Base-by-base conservation (phyloP, 2,797 vertebrate genomes). In the Cossypha dichroa region DNA sequence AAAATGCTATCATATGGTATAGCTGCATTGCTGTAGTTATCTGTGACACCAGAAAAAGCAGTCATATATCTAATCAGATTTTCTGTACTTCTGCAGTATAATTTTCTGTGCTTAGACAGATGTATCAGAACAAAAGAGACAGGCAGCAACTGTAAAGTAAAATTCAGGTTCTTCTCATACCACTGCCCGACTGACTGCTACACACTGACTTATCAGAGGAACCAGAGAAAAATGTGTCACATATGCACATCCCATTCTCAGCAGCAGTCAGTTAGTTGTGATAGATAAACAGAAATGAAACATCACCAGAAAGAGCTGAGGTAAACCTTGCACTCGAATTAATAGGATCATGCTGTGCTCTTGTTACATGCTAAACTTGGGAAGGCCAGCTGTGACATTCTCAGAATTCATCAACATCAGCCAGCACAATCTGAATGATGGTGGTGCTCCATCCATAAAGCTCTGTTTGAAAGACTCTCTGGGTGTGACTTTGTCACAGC, bases 281-380 rank as follows among this genome's bases (percentile, higher is more conserved):
- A 66, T 63, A 95, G 77, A 91, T 75, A 87, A 91, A 80, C 54
- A 77, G 75, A 87, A 96, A 83, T 36, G 58, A 72, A 81, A 66
- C 31, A 66, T 58, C 20, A 29, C 16, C 34, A 43, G 60, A 36
- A 68, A 59, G 38, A 68, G 36, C 46, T 45, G 62, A 75, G 31
- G 43, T 48, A 84, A 90, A 58, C 31, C 28, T 78, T 66, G 38
- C 43, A 41, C 69, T 86, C 26, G 55, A 69, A 83, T 85, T 87
- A 70, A 77, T 46, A 74, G 49, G n/a, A 70, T 49, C 38, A 13
- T 33, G 10, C 25, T 2, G 2, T 29, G 23, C 43, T 85, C 7
- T 33, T 82, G 33, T 31, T 85, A 31, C 46, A n/a, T 7, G 7
- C 40, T 72, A 23, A 46, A 62, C n/a, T 33, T 83, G 41, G 56